phyloP scores from a whole-genome alignment of 30 jellyfish, hydroid and myxozoan species.

The Turritopsis dohrnii region DNA sequence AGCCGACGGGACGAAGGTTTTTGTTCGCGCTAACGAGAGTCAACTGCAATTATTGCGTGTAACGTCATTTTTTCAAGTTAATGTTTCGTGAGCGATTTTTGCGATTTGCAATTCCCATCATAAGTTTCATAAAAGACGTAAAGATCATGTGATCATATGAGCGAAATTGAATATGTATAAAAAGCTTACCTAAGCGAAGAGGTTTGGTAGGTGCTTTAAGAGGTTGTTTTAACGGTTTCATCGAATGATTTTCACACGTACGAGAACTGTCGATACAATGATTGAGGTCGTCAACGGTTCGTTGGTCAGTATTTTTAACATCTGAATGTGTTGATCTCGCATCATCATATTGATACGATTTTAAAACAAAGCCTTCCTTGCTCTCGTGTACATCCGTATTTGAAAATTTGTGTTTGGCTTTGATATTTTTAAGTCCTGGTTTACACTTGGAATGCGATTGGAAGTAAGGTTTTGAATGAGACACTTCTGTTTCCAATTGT shows the following conservation, averaged over 20 bases:
- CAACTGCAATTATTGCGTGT: no score
- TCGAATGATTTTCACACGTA: not conserved
- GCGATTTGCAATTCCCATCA: no score
- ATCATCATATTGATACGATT: not conserved
- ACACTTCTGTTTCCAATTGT: no score
- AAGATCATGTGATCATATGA: no score
- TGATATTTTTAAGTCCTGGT: not conserved
- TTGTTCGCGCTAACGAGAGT: no score
- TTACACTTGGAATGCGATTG: not conserved
- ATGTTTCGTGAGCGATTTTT: no score
- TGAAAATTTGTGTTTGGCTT: not conserved
- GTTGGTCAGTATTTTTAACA: not conserved
- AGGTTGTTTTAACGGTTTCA: conserved; percentile 36
- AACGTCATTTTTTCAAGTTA: no score
- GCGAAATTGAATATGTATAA: not conserved
- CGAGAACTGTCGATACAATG: no score
- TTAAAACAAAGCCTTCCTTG: not conserved
- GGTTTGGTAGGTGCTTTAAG: conserved; percentile 64
- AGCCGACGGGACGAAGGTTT: no score
- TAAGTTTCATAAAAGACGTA: no score
- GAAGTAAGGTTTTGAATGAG: not conserved
- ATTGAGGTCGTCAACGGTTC: not conserved
- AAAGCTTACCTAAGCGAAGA: conserved; percentile 44
- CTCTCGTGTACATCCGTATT: not conserved
- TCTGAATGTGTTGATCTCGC: not conserved